Conservation (phyloP, 2,888 invertebrate genomes). For the Tipula vernalis region DNA sequence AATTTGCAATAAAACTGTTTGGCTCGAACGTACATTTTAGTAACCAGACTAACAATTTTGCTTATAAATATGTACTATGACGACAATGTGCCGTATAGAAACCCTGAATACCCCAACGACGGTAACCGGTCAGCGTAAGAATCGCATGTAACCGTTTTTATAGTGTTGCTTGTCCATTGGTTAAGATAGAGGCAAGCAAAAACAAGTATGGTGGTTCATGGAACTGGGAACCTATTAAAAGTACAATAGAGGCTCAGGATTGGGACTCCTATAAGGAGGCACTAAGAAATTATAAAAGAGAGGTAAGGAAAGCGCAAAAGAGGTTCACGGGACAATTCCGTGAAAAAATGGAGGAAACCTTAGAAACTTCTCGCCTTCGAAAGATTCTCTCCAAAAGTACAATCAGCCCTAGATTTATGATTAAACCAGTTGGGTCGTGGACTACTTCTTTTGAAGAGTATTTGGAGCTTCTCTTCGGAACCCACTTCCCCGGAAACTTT, state of each 20-base stretch:
- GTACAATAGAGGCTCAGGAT: neutral
- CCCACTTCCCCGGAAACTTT: neutral
- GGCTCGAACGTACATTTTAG: no score
- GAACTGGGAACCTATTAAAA: no score
- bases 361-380: neutral
- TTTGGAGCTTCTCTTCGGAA: neutral
- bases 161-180: no score
- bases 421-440: neutral
- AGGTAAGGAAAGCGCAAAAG: neutral
- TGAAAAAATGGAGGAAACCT: neutral
- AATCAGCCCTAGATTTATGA: neutral
- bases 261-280: neutral
- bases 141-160: no score
- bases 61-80: no score
- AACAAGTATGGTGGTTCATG: no score
- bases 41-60: no score
- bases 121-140: no score
- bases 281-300: neutral
- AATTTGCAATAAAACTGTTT: no score
- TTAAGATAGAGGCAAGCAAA: no score
- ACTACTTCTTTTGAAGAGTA: neutral
- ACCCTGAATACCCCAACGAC: no score
- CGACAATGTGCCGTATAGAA: no score
- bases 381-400: neutral
- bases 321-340: neutral